These are phyloP conservation scores for Chrysomela aeneicollis DNA, from an alignment of 2,888 invertebrate species.

Conservation along the genomic window DNA sequence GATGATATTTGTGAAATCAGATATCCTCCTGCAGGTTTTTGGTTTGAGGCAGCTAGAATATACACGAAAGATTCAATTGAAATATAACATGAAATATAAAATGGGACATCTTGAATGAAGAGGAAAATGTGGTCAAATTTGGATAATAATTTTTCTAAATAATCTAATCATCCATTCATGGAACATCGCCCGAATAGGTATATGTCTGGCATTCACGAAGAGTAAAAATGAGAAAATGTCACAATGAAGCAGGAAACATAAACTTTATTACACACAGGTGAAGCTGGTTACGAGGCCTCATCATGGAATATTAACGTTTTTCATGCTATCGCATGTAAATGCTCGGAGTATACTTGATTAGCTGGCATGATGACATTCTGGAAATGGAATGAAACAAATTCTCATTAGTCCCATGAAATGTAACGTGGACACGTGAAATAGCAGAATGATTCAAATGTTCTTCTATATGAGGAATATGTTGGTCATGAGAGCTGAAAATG, in stretches of 20 bases:
- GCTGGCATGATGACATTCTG: constrained; percentile 32
- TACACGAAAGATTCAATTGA: too few species aligned
- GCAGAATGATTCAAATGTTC: background rate
- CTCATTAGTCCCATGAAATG: constrained; percentile 15
- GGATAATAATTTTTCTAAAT: background rate
- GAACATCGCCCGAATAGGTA: constrained; percentile 1
- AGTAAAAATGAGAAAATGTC: constrained; percentile 43
- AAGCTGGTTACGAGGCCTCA: constrained; percentile 43
- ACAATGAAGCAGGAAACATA: constrained; percentile 44
- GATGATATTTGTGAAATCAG: too few species aligned
- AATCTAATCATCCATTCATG: constrained; percentile 15
- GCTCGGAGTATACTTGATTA: constrained; percentile 35
- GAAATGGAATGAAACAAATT: constrained; percentile 34
- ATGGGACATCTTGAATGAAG: too few species aligned
- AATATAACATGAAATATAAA: too few species aligned
- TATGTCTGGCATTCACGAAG: constrained; percentile 4
- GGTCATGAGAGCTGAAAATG: too few species aligned
- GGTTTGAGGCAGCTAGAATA: too few species aligned
- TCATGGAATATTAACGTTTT: constrained; percentile 47
- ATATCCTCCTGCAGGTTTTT: too few species aligned
- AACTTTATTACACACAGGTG: constrained; percentile 42
- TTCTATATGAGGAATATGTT: background rate
- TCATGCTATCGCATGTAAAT: constrained; percentile 35
- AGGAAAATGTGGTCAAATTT: too few species aligned
- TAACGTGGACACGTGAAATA: background rate